These are phyloP conservation scores for Therioaphis trifolii DNA, from an alignment of 2,888 invertebrate genomes.

Conservation along the genomic window DNA sequence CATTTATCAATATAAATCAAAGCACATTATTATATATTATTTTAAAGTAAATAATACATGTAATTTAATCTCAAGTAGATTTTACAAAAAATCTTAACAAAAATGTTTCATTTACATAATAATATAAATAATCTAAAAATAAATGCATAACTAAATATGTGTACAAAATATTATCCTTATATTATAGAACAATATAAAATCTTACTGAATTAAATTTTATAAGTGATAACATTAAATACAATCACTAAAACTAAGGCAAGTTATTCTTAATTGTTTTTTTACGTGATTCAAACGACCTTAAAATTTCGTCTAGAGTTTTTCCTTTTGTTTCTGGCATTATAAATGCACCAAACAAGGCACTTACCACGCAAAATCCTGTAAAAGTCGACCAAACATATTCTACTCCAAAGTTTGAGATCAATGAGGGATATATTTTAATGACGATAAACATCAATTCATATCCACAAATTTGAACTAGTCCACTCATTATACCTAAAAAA, in stretches of 20 bases:
- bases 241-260: neutral
- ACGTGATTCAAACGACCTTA: constrained; percentile 20
- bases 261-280: constrained; percentile 12
- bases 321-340: constrained; percentile 63
- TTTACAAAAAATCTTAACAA: too few species aligned
- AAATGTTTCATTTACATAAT: too few species aligned
- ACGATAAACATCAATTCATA: constrained; percentile 45
- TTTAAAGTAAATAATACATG: too few species aligned
- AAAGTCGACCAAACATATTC: constrained; percentile 29
- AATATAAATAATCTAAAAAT: too few species aligned
- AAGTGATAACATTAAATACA: neutral
- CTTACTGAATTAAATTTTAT: too few species aligned
- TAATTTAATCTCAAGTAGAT: too few species aligned
- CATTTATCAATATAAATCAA: too few species aligned
- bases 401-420: constrained; percentile 43
- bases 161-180: too few species aligned
- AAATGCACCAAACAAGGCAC: constrained; percentile 37
- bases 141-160: too few species aligned
- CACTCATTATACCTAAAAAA: constrained; percentile 27
- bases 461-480: constrained; percentile 22
- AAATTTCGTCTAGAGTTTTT: constrained; percentile 61
- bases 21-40: too few species aligned
- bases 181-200: too few species aligned
- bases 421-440: constrained; percentile 59
- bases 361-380: constrained; percentile 2